Evolutionary conservation across 2,113 vertebrate genomes (phyloP).

Genomic region (Scophthalmus maximus): DNA sequence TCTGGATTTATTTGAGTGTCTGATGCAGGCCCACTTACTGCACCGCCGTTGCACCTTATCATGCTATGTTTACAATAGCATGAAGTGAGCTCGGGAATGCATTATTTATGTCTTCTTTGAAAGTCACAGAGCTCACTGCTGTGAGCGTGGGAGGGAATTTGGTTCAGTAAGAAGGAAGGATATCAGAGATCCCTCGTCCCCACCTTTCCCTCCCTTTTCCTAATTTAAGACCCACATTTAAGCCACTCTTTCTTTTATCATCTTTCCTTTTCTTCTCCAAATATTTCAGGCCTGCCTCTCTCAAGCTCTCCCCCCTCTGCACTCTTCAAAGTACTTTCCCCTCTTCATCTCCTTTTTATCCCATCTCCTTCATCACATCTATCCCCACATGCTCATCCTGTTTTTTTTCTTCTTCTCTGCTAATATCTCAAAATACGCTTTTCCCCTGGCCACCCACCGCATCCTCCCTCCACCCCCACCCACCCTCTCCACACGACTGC

Average conservation of each 20-base stretch:
- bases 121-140: slow-evolving; percentile 53
- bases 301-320: slow-evolving; percentile 15
- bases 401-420: slow-evolving; percentile 18
- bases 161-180: slow-evolving; percentile 46
- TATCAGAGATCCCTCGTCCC: slow-evolving; percentile 49
- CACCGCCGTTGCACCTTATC: slow-evolving; percentile 28
- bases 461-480: slow-evolving; percentile 20
- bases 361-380: slow-evolving; percentile 50
- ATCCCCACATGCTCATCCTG: slow-evolving; percentile 25
- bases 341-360: slow-evolving; percentile 43
- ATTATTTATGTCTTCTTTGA: slow-evolving; percentile 77
- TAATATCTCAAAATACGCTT: slow-evolving; percentile 59
- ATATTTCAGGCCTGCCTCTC: slow-evolving; percentile 36
- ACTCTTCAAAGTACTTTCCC: slow-evolving; percentile 37
- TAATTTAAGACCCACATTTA: slow-evolving; percentile 44
- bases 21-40: slow-evolving; percentile 13
- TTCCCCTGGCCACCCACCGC: slow-evolving; percentile 18
- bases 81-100: slow-evolving; percentile 51
- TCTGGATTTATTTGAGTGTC: slow-evolving; percentile 12
- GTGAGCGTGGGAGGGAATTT: slow-evolving; percentile 56
- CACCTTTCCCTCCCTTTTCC: slow-evolving; percentile 23
- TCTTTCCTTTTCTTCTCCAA: slow-evolving; percentile 32
- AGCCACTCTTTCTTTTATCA: slow-evolving; percentile 30
- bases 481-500: slow-evolving; percentile 52
- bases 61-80: slow-evolving; percentile 69